These are phyloP conservation scores for Setophaga petechia DNA, from an alignment of 2,113 vertebrate species.

Conservation along the genomic window DNA sequence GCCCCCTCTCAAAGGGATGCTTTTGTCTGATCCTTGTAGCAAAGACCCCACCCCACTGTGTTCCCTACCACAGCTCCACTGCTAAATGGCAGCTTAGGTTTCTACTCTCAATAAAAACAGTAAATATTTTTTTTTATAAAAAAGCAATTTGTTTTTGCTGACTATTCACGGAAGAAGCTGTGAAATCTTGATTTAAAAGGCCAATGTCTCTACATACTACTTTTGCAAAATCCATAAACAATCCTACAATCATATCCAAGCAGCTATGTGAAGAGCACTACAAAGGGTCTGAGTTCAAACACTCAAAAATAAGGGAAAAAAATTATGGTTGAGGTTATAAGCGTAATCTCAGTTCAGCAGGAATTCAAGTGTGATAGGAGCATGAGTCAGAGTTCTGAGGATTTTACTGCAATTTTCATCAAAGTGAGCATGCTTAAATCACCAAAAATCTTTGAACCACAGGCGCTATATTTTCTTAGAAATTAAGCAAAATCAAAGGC, in stretches of 20 bases:
- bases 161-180: neutral
- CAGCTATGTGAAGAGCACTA: neutral
- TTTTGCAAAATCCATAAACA: neutral
- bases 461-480: neutral
- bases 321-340: neutral
- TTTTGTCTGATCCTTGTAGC: neutral
- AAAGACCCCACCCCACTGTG: neutral
- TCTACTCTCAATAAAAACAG: neutral
- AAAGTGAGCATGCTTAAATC: neutral
- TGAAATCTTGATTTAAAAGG: neutral
- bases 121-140: neutral
- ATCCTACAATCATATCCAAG: neutral
- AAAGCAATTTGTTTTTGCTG: neutral
- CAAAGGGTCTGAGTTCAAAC: neutral
- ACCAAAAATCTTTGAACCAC: neutral
- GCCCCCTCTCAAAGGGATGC: rapidly evolving
- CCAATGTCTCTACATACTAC: neutral
- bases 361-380: neutral
- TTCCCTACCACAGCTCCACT: neutral
- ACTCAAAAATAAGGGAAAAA: neutral
- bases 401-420: neutral
- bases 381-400: neutral
- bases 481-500: neutral
- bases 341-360: neutral
- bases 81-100: neutral